These are phyloP conservation scores for Drosophila novamexicana DNA, from an alignment of 1,140 invertebrate genomes.

Conservation along the genomic window DNA sequence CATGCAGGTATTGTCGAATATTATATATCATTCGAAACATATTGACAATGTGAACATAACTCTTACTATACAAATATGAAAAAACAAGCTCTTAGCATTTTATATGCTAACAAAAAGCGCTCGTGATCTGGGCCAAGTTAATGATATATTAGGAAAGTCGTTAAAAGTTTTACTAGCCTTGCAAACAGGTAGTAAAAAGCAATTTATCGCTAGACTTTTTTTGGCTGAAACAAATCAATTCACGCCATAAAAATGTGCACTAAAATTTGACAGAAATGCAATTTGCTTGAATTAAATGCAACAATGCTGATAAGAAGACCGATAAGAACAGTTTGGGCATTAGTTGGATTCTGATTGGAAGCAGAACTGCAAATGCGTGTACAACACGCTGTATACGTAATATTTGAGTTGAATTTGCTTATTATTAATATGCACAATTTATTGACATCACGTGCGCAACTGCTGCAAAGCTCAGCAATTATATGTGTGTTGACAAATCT, in stretches of 20 bases:
- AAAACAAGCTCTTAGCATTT: too few relatives aligned
- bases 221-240: background rate
- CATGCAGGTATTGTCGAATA: too few relatives aligned
- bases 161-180: slow-evolving; percentile 3
- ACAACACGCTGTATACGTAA: slow-evolving; percentile 28
- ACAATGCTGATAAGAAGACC: slow-evolving; percentile 4
- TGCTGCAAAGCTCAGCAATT: slow-evolving; percentile 26
- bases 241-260: background rate
- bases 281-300: background rate
- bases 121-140: slow-evolving; percentile 5
- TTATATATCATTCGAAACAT: too few relatives aligned
- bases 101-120: too few relatives aligned
- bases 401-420: background rate
- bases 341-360: background rate
- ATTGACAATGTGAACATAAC: too few relatives aligned
- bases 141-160: background rate
- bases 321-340: background rate
- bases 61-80: too few relatives aligned
- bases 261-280: background rate
- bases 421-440: slow-evolving; percentile 1
- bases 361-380: background rate
- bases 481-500: slow-evolving; percentile 16
- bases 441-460: slow-evolving; percentile 20
- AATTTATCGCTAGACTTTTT: background rate
- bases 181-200: background rate